phyloP scores from a whole-genome alignment of 2,113 vertebrate species.

The Bos javanicus region DNA sequence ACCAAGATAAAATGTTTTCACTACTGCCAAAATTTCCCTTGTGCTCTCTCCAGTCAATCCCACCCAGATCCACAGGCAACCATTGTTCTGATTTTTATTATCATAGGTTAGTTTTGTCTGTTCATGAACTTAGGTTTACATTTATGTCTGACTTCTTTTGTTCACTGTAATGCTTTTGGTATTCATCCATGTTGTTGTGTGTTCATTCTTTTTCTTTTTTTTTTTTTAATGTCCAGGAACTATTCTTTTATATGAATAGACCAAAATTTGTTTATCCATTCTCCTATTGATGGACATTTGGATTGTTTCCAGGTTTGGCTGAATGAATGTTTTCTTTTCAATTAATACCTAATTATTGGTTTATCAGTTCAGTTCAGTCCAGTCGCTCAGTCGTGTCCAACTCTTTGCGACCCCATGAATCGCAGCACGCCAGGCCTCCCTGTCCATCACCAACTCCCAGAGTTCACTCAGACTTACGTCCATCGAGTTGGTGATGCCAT shows the following conservation, averaged over 20 bases:
- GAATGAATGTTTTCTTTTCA: neutral
- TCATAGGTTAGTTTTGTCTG: neutral
- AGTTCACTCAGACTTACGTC: neutral
- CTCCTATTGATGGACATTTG: neutral
- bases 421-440: neutral
- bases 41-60: neutral
- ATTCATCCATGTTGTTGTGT: neutral
- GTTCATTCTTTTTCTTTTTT: neutral
- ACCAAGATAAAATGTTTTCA: neutral
- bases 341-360: conserved; percentile 30
- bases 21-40: neutral
- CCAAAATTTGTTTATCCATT: neutral
- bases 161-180: neutral
- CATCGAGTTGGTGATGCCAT: neutral
- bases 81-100: neutral
- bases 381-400: no score
- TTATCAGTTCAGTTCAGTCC: neutral
- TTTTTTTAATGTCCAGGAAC: neutral
- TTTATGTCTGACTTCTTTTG: neutral
- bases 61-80: neutral
- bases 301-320: conserved; percentile 6
- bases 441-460: neutral
- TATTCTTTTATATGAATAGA: neutral
- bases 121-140: neutral
- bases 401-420: no score